A percentile compares a stretch with the other conserved stretches of the same genome.
These are phyloP conservation scores for Tupiocoris notatus DNA, from an alignment of 2,888 invertebrate species.

Conservation along the genomic window DNA sequence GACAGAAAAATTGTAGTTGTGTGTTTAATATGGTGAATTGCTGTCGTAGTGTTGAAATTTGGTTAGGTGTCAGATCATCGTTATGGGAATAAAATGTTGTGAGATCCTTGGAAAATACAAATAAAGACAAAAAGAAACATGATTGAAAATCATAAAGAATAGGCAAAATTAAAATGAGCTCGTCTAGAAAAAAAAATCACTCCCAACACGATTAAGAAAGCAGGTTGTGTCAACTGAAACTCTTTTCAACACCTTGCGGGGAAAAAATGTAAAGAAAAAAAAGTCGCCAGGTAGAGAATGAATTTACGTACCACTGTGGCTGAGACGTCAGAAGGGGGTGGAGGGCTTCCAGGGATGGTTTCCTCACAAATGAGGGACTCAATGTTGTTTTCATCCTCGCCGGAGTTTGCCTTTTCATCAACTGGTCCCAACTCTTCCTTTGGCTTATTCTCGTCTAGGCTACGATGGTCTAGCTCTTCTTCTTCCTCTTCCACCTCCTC, in stretches of 20 bases:
- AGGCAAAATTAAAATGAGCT: neutral
- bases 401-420: neutral
- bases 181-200: neutral
- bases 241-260: neutral
- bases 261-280: neutral
- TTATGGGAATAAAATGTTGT: too few relatives aligned
- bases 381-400: slow-evolving; percentile 34
- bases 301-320: neutral
- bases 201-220: neutral
- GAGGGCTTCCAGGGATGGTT: slow-evolving; percentile 86
- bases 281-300: too few relatives aligned
- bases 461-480: slow-evolving; percentile 13
- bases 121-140: too few relatives aligned
- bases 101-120: too few relatives aligned
- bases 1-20: too few relatives aligned
- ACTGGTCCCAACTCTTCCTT: slow-evolving; percentile 6
- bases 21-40: too few relatives aligned
- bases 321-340: slow-evolving; percentile 59
- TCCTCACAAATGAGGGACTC: slow-evolving; percentile 75
- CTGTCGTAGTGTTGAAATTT: too few relatives aligned
- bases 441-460: neutral
- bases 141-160: too few relatives aligned
- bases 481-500: slow-evolving; percentile 30
- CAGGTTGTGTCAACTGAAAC: neutral
- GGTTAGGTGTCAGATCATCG: too few relatives aligned